phyloP scores from a whole-genome alignment of 2,113 vertebrate genomes.

The Merops nubicus region DNA sequence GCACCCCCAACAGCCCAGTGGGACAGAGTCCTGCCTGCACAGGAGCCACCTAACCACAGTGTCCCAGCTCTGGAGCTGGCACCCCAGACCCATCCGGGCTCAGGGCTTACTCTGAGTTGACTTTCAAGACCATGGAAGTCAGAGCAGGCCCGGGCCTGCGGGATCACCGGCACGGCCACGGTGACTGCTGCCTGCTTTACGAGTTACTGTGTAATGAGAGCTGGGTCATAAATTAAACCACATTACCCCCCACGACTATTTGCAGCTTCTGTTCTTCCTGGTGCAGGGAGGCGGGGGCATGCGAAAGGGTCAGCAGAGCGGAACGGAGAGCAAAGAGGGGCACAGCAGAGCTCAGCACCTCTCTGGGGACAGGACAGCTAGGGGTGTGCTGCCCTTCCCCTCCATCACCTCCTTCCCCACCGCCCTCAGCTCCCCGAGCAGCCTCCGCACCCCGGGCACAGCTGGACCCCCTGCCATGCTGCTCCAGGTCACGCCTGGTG shows the following conservation, averaged over 20 bases:
- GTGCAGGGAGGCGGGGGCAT: not conserved
- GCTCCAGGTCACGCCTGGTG: fast-evolving
- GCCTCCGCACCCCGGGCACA: not conserved
- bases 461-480: fast-evolving
- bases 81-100: not conserved
- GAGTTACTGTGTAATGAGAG: constrained; percentile 59
- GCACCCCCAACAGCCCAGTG: fast-evolving
- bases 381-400: not conserved
- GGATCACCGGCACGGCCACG: not conserved
- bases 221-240: constrained; percentile 58
- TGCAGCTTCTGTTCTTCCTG: constrained; percentile 20
- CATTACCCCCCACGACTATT: constrained; percentile 12
- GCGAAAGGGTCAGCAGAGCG: not conserved
- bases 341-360: not conserved
- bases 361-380: not conserved
- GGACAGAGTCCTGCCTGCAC: not conserved
- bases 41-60: fast-evolving
- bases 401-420: not conserved
- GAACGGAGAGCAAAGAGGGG: not conserved
- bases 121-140: not conserved
- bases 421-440: not conserved
- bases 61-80: not conserved
- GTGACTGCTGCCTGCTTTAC: not conserved
- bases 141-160: not conserved
- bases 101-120: not conserved